These are phyloP conservation scores for Caenorhabditis elegans DNA, from an alignment of 1,140 invertebrate species.

Conservation along the genomic window DNA sequence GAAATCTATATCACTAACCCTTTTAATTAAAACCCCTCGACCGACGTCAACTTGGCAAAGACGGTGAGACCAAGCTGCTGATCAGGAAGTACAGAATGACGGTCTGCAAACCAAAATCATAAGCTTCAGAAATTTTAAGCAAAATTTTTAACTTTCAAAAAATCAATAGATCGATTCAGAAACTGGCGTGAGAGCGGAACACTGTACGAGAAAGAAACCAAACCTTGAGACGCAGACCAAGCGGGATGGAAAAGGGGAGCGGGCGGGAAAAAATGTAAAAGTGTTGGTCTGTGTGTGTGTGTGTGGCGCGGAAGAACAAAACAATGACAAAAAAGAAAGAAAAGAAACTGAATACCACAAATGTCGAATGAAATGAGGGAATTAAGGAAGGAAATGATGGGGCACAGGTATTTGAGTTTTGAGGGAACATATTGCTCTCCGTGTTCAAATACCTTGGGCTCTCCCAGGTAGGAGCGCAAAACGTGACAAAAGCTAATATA, in stretches of 20 bases:
- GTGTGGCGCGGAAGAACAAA: constrained; percentile 11
- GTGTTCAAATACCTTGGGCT: constrained; percentile 13
- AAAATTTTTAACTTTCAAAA: neutral
- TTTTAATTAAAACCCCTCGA: neutral
- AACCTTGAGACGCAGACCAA: constrained; percentile 16
- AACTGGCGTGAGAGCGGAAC: neutral
- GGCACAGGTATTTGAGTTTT: neutral
- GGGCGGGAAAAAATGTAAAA: constrained; percentile 35
- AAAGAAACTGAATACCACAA: constrained; percentile 35
- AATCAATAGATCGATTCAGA: neutral
- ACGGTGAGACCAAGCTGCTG: neutral
- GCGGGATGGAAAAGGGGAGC: constrained; percentile 4
- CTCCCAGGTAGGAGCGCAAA: neutral
- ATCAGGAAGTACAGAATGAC: neutral
- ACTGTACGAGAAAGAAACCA: neutral
- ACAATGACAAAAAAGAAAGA: constrained; percentile 37
- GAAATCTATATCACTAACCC: neutral
- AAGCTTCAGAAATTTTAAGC: no score
- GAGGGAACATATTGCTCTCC: constrained; percentile 31
- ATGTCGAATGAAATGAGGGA: constrained; percentile 8
- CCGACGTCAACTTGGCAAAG: neutral
- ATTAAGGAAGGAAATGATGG: neutral
- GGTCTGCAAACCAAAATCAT: neutral
- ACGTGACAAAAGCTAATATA: constrained; percentile 30
- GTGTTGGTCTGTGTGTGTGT: constrained; percentile 29